phyloP scores from a whole-genome alignment of 2,113 vertebrate species.

The Grammomys dolichurus region DNA sequence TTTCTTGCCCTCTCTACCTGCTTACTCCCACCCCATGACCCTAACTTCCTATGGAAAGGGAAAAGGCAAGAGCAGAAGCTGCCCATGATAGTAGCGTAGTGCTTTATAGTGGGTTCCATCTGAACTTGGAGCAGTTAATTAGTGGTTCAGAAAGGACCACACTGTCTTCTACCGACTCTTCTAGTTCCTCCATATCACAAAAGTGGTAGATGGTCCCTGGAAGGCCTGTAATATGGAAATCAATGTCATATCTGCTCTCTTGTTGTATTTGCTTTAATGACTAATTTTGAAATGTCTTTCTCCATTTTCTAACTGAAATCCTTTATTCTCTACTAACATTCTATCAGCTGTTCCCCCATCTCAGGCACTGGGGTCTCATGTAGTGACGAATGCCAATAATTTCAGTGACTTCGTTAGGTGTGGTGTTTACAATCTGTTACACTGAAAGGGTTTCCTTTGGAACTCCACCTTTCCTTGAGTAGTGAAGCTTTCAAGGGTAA shows the following conservation, averaged over 20 bases:
- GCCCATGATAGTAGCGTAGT: background rate
- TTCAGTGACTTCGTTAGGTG: background rate
- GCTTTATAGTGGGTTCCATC: background rate
- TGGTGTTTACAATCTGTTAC: background rate
- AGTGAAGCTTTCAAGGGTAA: background rate
- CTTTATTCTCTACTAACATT: background rate
- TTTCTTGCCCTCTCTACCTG: background rate
- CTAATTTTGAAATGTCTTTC: slow-evolving; percentile 28
- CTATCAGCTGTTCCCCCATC: background rate
- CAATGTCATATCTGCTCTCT: background rate
- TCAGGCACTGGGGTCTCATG: background rate
- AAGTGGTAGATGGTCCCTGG: background rate
- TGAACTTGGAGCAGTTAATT: background rate
- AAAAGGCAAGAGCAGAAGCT: background rate
- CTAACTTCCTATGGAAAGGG: background rate
- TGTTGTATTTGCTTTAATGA: slow-evolving; percentile 13
- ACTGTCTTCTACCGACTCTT: background rate
- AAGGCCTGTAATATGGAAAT: background rate
- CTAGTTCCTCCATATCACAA: background rate
- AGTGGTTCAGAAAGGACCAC: background rate
- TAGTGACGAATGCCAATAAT: background rate
- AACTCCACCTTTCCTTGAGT: background rate
- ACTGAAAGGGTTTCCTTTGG: background rate
- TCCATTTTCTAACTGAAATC: slow-evolving; percentile 33
- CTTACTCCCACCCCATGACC: background rate